Conservation (phyloP, 2,113 vertebrate species). For the Galemys pyrenaicus region DNA sequence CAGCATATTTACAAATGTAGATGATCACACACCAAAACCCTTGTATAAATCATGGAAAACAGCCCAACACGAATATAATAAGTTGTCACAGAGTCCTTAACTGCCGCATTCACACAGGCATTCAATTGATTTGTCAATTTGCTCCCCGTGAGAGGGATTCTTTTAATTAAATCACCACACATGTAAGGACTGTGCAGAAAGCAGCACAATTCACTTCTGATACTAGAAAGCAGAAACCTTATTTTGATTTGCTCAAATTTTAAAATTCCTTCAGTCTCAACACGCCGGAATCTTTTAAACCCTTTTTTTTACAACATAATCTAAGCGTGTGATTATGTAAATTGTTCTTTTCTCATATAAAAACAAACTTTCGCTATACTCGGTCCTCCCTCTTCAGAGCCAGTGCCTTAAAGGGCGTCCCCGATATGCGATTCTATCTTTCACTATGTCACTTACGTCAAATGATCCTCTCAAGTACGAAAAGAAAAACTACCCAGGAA, state of each 20-base stretch:
- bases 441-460: not conserved
- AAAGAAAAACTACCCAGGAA: not conserved
- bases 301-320: not conserved
- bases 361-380: not conserved
- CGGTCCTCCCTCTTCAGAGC: not conserved
- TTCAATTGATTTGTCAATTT: not conserved
- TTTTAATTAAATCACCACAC: not conserved
- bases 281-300: not conserved
- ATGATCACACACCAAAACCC: not conserved
- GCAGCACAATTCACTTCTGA: not conserved
- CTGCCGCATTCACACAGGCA: not conserved
- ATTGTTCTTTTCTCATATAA: not conserved
- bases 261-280: conserved; percentile 3
- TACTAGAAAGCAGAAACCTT: not conserved
- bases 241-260: not conserved
- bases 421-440: not conserved
- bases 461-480: not conserved
- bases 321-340: not conserved
- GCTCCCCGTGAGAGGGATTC: not conserved
- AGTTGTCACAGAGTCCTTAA: not conserved
- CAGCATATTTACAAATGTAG: not conserved
- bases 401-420: not conserved
- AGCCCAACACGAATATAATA: not conserved
- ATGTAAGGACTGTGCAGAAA: not conserved
- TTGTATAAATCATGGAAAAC: not conserved